Evolutionary conservation across 1,140 invertebrate genomes (phyloP).

Genomic region (Cotesia typhae): DNA sequence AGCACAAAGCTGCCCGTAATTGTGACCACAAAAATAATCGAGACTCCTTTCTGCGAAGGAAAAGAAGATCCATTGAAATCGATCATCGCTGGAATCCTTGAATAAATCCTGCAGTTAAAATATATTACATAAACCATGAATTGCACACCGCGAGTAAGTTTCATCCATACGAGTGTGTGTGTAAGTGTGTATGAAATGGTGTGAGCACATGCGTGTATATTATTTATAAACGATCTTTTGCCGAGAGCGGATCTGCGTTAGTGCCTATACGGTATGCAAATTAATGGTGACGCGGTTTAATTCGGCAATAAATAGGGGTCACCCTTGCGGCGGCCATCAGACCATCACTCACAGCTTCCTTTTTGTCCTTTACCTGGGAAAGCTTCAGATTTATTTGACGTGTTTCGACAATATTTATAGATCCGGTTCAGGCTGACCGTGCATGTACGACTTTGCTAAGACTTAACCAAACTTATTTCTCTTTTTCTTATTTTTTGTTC

Average conservation of each 20-base stretch:
- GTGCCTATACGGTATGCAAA: slow-evolving; percentile 58
- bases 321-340: slow-evolving; percentile 57
- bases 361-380: slow-evolving; percentile 63
- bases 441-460: slow-evolving; percentile 22
- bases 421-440: slow-evolving; percentile 53
- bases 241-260: slow-evolving; percentile 32
- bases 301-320: slow-evolving; percentile 67
- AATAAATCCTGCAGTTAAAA: too few relatives aligned
- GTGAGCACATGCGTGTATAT: background rate
- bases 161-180: background rate
- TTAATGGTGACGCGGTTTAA: slow-evolving; percentile 67
- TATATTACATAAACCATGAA: too few relatives aligned
- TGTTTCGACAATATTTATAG: slow-evolving; percentile 65
- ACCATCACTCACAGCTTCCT: slow-evolving; percentile 60
- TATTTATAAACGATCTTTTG: slow-evolving; percentile 14
- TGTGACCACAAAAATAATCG: too few relatives aligned
- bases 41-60: too few relatives aligned
- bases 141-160: too few relatives aligned
- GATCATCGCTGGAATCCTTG: too few relatives aligned
- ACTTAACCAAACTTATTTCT: slow-evolving; percentile 30
- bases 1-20: too few relatives aligned
- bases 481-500: background rate
- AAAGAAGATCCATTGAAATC: too few relatives aligned
- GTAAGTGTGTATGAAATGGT: slow-evolving; percentile 11
- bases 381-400: slow-evolving; percentile 65